phyloP scores from a whole-genome alignment of 2,888 invertebrate species.

The Zaprionus lineosus region DNA sequence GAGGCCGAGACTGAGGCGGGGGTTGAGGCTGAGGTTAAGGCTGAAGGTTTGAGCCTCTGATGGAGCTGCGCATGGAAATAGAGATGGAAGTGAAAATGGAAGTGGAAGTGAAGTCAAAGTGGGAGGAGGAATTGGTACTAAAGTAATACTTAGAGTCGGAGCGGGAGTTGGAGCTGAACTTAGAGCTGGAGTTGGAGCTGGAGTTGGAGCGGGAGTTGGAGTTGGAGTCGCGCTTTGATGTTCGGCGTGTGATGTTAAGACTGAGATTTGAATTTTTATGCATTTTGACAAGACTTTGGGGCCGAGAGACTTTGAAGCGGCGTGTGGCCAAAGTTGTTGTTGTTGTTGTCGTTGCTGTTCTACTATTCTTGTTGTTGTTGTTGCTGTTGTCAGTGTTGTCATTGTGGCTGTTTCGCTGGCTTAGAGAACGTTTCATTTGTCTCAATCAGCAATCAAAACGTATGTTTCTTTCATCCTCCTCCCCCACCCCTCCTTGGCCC shows the following conservation, averaged over 20 bases:
- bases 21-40: too few relatives aligned
- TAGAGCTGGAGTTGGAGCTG: constrained; percentile 8
- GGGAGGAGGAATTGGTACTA: constrained; percentile 7
- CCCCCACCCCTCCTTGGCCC: not conserved
- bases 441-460: constrained; percentile 69
- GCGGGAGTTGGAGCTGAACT: constrained; percentile 7
- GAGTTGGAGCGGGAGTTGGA: constrained; percentile 29
- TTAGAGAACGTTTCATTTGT: constrained; percentile 75
- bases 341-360: constrained; percentile 33
- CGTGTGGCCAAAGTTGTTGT: constrained; percentile 59
- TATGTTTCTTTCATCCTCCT: constrained; percentile 28
- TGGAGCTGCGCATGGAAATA: too few relatives aligned
- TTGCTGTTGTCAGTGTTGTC: constrained; percentile 20
- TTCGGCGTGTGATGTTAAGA: constrained; percentile 26
- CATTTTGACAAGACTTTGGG: constrained; percentile 66
- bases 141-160: not conserved
- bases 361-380: constrained; percentile 20
- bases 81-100: too few relatives aligned
- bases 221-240: constrained; percentile 47
- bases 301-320: constrained; percentile 42
- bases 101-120: not conserved
- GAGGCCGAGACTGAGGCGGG: too few relatives aligned
- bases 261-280: constrained; percentile 77
- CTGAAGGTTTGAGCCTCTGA: too few relatives aligned
- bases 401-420: constrained; percentile 41